Evolutionary conservation across 2,888 invertebrate species (phyloP), one percentile per base, ranked within the genome.

Genomic region (Callinectes sapidus): DNA sequence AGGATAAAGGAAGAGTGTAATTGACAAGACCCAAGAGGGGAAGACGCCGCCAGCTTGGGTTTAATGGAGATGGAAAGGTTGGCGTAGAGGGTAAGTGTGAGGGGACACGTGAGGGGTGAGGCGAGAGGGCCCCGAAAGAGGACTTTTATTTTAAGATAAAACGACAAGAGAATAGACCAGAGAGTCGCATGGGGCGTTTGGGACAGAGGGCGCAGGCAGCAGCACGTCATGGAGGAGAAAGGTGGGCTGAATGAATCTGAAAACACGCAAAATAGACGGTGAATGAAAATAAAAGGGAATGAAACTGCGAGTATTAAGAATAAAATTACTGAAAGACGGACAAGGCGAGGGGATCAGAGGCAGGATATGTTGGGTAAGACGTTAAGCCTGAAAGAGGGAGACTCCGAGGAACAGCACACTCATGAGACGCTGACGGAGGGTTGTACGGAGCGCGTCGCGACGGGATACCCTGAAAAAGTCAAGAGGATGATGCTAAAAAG

Each of bases 281-380:
- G 28, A 54, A 87, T 42, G 54, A 87, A 54, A 87, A 54, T 48
- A 54, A 48, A 87, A 48, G 54, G 48, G 42, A 87, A 54, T 48
- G 48, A 48, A 87, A 54, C 42, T 42, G 28, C 23, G 87, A 87
- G 81, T 81, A 81, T 81, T 81, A 81, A 81, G 81, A 81, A 81
- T 81, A 81, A 35, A 81, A 81, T 81, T 87, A 42, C 87, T 87
- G n/a, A 42, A 87, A 54, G 87, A 87, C 42, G 87, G 54, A 87
- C 87, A 87, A 87, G 87, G 87, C 54, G 14, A 54, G 48, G 54
- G 87, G 87, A 87, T 54, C 87, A 54, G 28, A 16, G 87, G 54
- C 87, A 87, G 28, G 54, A 87, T 54, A 87, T 87, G 87, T 87
- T 87, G 55, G 87, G 87, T 81, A 81, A 81, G 81, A 81, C 81